These are phyloP conservation scores for Dipodomys spectabilis DNA, from an alignment of 2,113 vertebrate species.

Conservation along the genomic window DNA sequence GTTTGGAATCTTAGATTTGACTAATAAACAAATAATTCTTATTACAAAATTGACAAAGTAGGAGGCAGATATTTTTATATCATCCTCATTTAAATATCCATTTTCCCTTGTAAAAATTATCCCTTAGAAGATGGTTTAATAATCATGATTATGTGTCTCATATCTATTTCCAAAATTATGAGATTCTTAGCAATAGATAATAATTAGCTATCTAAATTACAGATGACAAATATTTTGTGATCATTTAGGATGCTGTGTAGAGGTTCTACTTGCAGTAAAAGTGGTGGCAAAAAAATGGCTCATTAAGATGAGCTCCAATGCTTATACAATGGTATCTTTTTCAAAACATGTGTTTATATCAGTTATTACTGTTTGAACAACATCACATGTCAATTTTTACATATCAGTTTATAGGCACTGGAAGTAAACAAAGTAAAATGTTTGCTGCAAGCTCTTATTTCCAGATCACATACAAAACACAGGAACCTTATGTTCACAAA, in stretches of 20 bases:
- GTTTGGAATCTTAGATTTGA: conserved; percentile 28
- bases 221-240: not conserved
- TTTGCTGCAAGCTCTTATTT: not conserved
- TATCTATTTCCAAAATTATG: not conserved
- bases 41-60: conserved; percentile 4
- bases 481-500: not conserved
- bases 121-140: not conserved
- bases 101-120: not conserved
- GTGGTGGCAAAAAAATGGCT: not conserved
- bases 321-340: not conserved
- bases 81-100: not conserved
- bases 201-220: not conserved
- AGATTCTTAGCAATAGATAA: not conserved
- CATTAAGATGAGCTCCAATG: not conserved
- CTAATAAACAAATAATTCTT: not conserved
- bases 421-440: not conserved
- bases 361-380: not conserved
- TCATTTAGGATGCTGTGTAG: not conserved
- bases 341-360: not conserved
- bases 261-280: not conserved
- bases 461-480: not conserved
- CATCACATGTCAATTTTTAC: not conserved
- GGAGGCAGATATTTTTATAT: conserved; percentile 4
- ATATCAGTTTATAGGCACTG: not conserved
- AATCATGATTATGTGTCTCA: not conserved